Evolutionary conservation across 53 echinoderm and acorn worm species (phyloP), one percentile per base, ranked within the genome.

Genomic region (Zoroaster sp.): DNA sequence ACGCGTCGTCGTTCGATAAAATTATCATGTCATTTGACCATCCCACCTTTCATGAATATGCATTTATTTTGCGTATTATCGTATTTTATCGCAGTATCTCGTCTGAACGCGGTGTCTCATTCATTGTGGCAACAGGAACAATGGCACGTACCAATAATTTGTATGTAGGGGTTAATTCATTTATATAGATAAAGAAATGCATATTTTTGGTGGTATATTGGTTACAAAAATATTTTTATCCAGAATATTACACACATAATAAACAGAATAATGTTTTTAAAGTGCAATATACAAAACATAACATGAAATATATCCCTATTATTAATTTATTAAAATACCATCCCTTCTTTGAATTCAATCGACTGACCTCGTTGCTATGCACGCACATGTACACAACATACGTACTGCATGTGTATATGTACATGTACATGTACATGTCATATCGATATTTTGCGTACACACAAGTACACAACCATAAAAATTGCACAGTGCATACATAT

Each of bases 51-150:
- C 63, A 65, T 80, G 80, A 80, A 80, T 80, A 80, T 80, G 63
- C 80, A 80, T 75, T 7, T 5, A 2, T 39, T 20, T 1, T 37
- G 5, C 21, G 39, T 3, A 17, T 10, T 78, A 20, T 55, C 78
- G 78, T 23, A 42, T 14, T 67, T 67, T 67, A 66, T 43, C 67
- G 67, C 81, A 68, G 30, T 66, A 41, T 81, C 81, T 37, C 81
- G 67, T 39, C 18, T 55, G 39, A 9, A 14, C n/a, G 39, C 81
- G 81, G 42, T 39, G 66, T 81, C 66, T 81, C 81, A 81, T 18
- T 41, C 66, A 81, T 81, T 81, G 66, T 81, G 81, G 81, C 81
- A 81, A 81, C 81, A 63, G 67, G 43, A 67, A 81, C 81, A 66
- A 81, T 81, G 81, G 81, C 65, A 55, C 25, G 39, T 81, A 67